Evolutionary conservation across 2,888 invertebrate species (phyloP).

Genomic region (Scelioninae gen. 1): DNA sequence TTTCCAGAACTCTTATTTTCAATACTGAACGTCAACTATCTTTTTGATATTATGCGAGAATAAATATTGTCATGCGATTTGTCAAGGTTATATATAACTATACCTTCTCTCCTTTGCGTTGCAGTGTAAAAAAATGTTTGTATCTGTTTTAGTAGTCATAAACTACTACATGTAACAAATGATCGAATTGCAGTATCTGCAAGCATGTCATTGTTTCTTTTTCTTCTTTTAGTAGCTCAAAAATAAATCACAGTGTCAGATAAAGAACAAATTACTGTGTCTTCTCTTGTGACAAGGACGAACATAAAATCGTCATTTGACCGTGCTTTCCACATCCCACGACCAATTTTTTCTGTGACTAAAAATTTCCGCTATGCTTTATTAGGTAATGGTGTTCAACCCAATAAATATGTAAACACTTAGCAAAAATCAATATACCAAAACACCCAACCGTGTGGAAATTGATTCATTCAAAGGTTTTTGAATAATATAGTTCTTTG

Average conservation of each 20-base stretch:
- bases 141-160: constrained; percentile 13
- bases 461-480: too few species aligned
- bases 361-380: neutral
- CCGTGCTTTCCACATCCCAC: constrained; percentile 19
- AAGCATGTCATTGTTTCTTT: neutral
- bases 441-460: too few species aligned
- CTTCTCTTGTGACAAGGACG: neutral
- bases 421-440: too few species aligned
- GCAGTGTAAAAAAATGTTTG: constrained; percentile 2
- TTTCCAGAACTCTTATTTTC: constrained; percentile 43
- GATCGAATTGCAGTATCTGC: constrained; percentile 8
- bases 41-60: neutral
- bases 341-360: neutral
- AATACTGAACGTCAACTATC: neutral
- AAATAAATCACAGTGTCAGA: constrained; percentile 31
- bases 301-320: constrained; percentile 10
- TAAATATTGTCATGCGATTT: neutral
- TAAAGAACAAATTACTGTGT: constrained; percentile 15
- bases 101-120: neutral
- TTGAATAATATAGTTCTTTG: constrained; percentile 7
- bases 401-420: too few species aligned
- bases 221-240: constrained; percentile 3
- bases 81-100: neutral
- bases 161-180: constrained; percentile 15
- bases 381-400: constrained; percentile 3